Evolutionary conservation across 2,888 invertebrate species (phyloP).

Genomic region (Sminthurinus aureus): DNA sequence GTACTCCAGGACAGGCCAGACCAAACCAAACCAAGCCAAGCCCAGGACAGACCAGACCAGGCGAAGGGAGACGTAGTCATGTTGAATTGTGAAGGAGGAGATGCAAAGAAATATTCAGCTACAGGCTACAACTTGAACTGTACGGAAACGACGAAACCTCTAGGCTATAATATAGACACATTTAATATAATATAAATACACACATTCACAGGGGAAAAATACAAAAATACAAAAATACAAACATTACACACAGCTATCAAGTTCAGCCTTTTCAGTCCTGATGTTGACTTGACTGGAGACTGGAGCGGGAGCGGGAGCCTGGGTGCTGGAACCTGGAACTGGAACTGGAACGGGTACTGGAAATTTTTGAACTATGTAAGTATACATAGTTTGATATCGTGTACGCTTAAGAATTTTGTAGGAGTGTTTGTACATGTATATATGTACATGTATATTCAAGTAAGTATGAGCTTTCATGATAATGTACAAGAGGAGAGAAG

Average conservation of each 20-base stretch:
- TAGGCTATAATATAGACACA: neutral
- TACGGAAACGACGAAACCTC: neutral
- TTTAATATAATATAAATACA: no score
- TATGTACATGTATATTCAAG: neutral
- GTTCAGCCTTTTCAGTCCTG: neutral
- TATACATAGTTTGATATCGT: no score
- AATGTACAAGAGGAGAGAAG: neutral
- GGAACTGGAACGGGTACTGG: no score
- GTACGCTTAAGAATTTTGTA: no score
- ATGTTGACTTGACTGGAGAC: neutral
- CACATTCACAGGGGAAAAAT: no score
- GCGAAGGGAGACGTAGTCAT: conserved; percentile 7
- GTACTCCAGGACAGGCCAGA: neutral
- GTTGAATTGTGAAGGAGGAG: conserved; percentile 17
- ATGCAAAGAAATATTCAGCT: neutral
- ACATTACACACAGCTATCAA: neutral
- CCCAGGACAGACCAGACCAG: neutral
- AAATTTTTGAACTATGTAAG: no score
- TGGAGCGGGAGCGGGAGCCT: neutral
- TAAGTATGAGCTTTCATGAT: neutral
- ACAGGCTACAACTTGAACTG: neutral
- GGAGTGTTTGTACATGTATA: no score
- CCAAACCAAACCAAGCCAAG: neutral
- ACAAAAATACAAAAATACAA: neutral
- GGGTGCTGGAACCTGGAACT: no score